phyloP scores from a whole-genome alignment of 2,888 invertebrate species.

The Calliphora vomitoria region DNA sequence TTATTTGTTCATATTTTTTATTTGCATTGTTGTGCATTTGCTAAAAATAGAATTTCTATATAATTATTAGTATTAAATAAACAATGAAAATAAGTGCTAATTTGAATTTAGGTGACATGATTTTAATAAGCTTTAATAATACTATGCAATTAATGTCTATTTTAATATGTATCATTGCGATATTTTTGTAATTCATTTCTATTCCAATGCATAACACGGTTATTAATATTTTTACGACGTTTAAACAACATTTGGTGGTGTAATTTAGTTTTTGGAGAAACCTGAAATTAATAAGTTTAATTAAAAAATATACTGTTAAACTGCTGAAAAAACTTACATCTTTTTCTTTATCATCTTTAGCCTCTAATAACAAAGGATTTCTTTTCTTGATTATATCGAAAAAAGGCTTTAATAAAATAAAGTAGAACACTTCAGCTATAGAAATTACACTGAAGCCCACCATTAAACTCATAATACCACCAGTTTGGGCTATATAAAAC shows the following conservation, averaged over 20 bases:
- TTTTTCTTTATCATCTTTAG: background rate
- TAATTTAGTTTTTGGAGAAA: constrained; percentile 4
- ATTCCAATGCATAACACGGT: constrained; percentile 52
- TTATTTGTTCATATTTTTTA: no score
- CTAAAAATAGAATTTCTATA: no score
- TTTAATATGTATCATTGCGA: constrained; percentile 30
- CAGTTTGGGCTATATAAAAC: constrained; percentile 88
- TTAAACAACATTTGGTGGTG: constrained; percentile 55
- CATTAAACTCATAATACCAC: constrained; percentile 91
- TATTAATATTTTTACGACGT: constrained; percentile 50
- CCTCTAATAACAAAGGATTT: constrained; percentile 10
- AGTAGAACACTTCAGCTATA: constrained; percentile 90
- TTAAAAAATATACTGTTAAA: background rate
- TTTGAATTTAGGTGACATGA: no score
- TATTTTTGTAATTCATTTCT: constrained; percentile 27
- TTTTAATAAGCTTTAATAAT: no score
- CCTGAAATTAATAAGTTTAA: constrained; percentile 18
- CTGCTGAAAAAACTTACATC: constrained; percentile 26
- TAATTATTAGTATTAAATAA: no score
- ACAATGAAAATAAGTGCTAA: no score
- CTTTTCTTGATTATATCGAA: constrained; percentile 82
- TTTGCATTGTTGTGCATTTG: no score
- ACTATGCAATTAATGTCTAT: no score
- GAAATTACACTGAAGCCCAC: constrained; percentile 93
- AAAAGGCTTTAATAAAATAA: constrained; percentile 87